Evolutionary conservation across 1,140 invertebrate genomes (phyloP), one percentile per base, ranked within the genome.

Genomic region (Oryctes rhinoceros): DNA sequence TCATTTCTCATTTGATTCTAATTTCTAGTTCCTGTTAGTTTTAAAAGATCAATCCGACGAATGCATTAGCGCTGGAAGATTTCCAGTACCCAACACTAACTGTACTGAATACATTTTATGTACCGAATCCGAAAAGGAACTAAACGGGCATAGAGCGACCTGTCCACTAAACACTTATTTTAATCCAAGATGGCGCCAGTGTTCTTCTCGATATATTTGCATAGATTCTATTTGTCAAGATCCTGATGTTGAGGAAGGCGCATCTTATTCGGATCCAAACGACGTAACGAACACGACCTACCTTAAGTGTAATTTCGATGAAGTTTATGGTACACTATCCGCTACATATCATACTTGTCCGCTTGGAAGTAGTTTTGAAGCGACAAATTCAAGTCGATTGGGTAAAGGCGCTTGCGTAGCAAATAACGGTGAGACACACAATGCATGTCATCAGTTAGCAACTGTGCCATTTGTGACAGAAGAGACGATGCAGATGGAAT

Each of bases 61-160:
- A 67, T 67, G 65, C 20, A 67, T 24, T 4, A 18, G 65, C 11
- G 6, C 20, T 13, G 65, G 65, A 67, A 15, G 65, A 18, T 67
- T 20, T 24, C 65, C 65, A 24, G 24, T 67, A 18, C 65, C 65
- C 6, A 67, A 67, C 65, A 67, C 65, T 18, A 67, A 67, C 18
- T 67, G 65, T 6, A 20, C 20, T 35, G 65, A 67, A 24, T 67
- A 67, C 13, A 10, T 67, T 35, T 5, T 67, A 18, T 67, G 65
- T 67, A 67, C 65, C 65, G 18, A 20, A 35, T 4, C 30, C 11
- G 5, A 67, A 67, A 67, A 67, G 20, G 30, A 67, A 67, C 24
- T 67, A 18, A 24, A 18, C 18, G 65, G 65, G 7, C 18, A 67
- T 35, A 67, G 10, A 24, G 65, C 20, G 20, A 4, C 20, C 24